phyloP scores from a whole-genome alignment of 2,113 vertebrate genomes.

The Actenoides hombroni region DNA sequence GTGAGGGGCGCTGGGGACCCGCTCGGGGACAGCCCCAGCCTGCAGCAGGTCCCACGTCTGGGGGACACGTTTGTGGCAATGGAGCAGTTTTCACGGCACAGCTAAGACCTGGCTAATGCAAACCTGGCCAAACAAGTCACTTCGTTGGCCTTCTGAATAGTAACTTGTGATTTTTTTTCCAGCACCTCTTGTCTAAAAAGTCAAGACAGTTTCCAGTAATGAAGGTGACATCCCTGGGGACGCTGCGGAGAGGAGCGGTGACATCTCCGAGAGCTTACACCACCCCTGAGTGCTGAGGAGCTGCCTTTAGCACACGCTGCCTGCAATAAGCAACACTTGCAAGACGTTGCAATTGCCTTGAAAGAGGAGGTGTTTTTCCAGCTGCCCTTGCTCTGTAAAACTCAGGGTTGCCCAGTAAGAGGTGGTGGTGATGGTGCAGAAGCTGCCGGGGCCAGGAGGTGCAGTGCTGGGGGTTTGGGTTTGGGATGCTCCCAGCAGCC shows the following conservation, averaged over 20 bases:
- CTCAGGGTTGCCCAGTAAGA: not conserved
- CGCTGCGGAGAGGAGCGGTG: not conserved
- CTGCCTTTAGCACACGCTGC: not conserved
- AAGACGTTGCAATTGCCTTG: not conserved
- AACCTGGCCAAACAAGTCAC: not conserved
- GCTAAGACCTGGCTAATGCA: not conserved
- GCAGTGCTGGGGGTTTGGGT: not conserved
- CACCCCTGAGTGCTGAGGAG: not conserved
- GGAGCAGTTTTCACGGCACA: fast-evolving
- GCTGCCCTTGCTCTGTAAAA: not conserved
- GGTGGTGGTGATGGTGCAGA: not conserved
- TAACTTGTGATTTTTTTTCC: not conserved
- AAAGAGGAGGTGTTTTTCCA: not conserved
- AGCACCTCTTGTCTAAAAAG: not conserved
- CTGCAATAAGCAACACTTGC: too few relatives aligned
- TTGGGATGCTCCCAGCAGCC: not conserved
- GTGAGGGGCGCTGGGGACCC: not conserved
- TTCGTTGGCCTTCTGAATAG: fast-evolving
- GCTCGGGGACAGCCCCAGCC: not conserved
- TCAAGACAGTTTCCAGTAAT: not conserved
- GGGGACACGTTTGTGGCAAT: fast-evolving
- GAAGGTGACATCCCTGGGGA: not conserved
- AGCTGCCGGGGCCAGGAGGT: not conserved
- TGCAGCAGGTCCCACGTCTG: not conserved
- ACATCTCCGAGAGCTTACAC: not conserved